Evolutionary conservation across 23 tunicate genomes (phyloP).

Genomic region (Pegea sp.): DNA sequence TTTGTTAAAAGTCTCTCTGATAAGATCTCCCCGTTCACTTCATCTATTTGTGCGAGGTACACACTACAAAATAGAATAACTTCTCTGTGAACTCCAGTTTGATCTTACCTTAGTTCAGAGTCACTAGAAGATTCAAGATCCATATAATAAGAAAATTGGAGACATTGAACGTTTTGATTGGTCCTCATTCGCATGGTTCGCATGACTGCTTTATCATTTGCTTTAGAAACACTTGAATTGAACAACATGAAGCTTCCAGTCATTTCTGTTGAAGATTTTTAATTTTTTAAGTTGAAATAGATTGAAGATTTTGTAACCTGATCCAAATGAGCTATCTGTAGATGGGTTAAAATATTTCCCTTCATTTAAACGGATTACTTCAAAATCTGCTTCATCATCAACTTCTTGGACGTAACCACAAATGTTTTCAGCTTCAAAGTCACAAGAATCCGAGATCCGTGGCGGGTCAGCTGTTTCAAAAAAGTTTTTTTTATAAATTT

Average conservation of each 20-base stretch:
- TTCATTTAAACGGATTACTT: constrained; percentile 17
- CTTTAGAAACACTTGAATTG: constrained; percentile 8
- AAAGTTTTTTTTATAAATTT: background rate
- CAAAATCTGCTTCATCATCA: constrained; percentile 34
- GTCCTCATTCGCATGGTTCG: constrained; percentile 40
- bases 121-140: constrained; percentile 18
- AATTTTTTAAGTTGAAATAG: background rate
- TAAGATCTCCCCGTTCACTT: constrained; percentile 21
- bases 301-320: background rate
- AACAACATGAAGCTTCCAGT: constrained; percentile 60
- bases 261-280: background rate
- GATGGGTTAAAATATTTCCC: constrained; percentile 14
- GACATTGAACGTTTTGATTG: constrained; percentile 24
- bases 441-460: constrained; percentile 38
- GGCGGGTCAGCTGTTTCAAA: constrained; percentile 45
- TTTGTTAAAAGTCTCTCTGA: constrained; percentile 1
- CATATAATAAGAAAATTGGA: constrained; percentile 56
- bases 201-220: constrained; percentile 13
- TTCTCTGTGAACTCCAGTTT: background rate
- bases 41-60: constrained; percentile 28
- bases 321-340: constrained; percentile 28
- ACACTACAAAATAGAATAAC: constrained; percentile 12
- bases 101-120: constrained; percentile 21
- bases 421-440: constrained; percentile 38
- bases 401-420: constrained; percentile 79